Base-by-base conservation (phyloP, 1,140 invertebrate genomes). In the Brachionus plicatilis region DNA sequence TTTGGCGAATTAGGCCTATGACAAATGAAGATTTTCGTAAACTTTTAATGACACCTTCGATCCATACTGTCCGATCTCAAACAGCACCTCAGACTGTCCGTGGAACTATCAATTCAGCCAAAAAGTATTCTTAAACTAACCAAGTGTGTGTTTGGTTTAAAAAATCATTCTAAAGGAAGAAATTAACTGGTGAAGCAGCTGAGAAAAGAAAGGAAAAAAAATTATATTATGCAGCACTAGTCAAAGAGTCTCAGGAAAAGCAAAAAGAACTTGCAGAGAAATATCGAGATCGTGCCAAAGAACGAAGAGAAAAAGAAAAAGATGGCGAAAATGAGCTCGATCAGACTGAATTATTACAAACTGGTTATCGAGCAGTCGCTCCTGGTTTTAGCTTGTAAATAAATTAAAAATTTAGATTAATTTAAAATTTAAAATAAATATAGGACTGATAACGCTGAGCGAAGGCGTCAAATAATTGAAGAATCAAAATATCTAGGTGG, bases 401-500 rank as follows among this genome's bases (percentile, higher is more conserved):
- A 75, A 72, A 50, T 80, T 24, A 27, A 29, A 84, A 50, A 56
- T 50, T 43, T 9, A 24, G 41, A 37, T 37, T 37, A 37, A 7
- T 37, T 3, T 37, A 7, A 37, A 37, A 37, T 37, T 37, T 7
- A 11, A 45, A 24, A 24, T 29, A 29, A 45, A 45, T 20, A 37
- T 27, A 78, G 60, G 24, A 70, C 90, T 90, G 85, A 88, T 91
- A 95, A 95, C 41, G 96, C 96, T n/a, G 96, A 98, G 90, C 91
- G 96, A 65, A 91, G 97, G 53, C 92, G 95, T 45, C 95, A 98
- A 88, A 93, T 97, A 91, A 99, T 99, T 88, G 95, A 99, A 90
- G 96, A 99, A 89, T 99, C 97, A 0, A 99, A 99, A 91, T 99
- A 96, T 90, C 94, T 99, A 90, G 98, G 98, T 88, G 98, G 98